These are phyloP conservation scores for Eptatretus atami DNA, from an alignment of 2,797 vertebrate species.

Conservation along the genomic window DNA sequence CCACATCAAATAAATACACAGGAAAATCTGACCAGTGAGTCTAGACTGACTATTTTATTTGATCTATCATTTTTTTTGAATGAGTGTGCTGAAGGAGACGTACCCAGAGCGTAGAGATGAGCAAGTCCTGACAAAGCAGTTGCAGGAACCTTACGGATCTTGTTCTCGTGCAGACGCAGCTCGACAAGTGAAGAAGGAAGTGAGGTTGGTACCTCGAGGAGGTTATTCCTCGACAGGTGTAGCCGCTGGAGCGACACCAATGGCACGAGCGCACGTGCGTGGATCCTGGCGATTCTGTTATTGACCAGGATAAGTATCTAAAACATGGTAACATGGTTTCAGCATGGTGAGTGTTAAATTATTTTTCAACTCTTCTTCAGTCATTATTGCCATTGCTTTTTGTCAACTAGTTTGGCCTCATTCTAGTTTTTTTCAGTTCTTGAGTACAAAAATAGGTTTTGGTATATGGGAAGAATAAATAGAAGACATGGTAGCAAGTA, in stretches of 20 bases:
- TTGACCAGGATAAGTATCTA: slow-evolving; percentile 56
- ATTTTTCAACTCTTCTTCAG: no score
- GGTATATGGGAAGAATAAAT: no score
- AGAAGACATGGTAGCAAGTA: no score
- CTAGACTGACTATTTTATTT: no score
- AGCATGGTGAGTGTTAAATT: no score
- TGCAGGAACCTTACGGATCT: slow-evolving; percentile 35
- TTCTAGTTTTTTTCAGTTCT: no score
- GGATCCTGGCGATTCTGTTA: slow-evolving; percentile 47
- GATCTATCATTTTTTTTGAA: not conserved
- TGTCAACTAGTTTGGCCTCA: no score
- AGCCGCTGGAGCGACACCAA: slow-evolving; percentile 44
- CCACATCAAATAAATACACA: no score
- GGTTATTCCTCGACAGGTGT: slow-evolving; percentile 49
- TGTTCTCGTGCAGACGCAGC: slow-evolving; percentile 56
- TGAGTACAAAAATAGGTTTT: no score
- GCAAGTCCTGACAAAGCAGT: slow-evolving; percentile 32
- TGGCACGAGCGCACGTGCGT: slow-evolving; percentile 30
- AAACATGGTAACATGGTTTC: not conserved
- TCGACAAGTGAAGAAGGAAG: slow-evolving; percentile 42
- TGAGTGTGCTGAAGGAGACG: slow-evolving; percentile 9
- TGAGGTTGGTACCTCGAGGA: slow-evolving; percentile 36
- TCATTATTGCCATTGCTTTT: no score
- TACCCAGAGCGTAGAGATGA: slow-evolving; percentile 63
- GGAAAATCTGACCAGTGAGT: no score